Evolutionary conservation across 2,113 vertebrate species (phyloP).

Genomic region (Tapirus terrestris): DNA sequence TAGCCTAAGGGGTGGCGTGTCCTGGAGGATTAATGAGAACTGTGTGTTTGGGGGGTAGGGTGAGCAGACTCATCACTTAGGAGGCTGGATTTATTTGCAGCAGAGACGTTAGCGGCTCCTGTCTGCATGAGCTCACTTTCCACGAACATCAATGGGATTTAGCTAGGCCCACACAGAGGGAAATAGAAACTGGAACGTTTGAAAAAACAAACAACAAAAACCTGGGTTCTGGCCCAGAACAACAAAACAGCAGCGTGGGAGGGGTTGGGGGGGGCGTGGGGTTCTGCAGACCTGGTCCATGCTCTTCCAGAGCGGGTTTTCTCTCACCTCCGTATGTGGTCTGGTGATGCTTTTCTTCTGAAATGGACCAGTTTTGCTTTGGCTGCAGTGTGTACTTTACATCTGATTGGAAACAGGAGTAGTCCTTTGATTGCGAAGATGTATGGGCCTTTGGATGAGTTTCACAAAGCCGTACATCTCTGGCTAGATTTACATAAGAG

Average conservation of each 20-base stretch:
- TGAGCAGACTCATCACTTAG: not conserved
- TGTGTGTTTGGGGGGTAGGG: not conserved
- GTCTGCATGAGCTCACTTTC: not conserved
- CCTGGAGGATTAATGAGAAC: not conserved
- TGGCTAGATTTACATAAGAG: not conserved
- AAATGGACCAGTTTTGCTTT: not conserved
- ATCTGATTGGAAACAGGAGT: not conserved
- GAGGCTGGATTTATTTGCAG: not conserved
- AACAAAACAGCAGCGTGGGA: not conserved
- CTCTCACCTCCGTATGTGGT: not conserved
- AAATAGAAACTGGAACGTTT: not conserved
- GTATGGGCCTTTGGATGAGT: not conserved
- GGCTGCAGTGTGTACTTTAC: not conserved
- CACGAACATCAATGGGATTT: not conserved
- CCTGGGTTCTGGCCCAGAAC: not conserved
- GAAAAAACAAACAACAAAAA: not conserved
- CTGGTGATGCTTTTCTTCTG: not conserved
- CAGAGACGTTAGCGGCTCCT: not conserved
- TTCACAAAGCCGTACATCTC: not conserved
- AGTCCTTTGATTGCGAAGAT: not conserved
- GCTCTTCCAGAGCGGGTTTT: too few species aligned
- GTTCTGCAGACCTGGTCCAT: fast-evolving
- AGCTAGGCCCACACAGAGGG: not conserved
- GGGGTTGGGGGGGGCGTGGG: fast-evolving
- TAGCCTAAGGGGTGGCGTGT: not conserved